Conservation (phyloP, 1,140 invertebrate species). For the Diorhabda carinulata region DNA sequence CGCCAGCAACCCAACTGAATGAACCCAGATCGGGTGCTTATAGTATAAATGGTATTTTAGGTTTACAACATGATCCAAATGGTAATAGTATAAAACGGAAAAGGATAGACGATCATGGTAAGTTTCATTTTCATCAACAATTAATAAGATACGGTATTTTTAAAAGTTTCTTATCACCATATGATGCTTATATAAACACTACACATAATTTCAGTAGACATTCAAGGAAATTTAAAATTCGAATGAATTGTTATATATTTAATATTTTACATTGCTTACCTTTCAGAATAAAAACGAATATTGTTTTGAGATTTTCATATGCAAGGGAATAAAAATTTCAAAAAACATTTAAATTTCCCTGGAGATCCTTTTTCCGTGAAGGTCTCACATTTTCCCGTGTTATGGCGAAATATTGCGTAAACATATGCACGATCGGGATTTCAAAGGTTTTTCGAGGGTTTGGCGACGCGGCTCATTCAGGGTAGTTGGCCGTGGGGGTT, state of each 20-base stretch:
- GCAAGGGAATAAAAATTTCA: not conserved
- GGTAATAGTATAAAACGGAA: constrained; percentile 70
- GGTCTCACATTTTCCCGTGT: constrained; percentile 1
- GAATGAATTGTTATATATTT: too few species aligned
- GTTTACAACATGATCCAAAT: constrained; percentile 75
- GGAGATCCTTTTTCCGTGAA: not conserved
- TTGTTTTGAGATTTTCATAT: not conserved
- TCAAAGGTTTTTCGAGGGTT: constrained; percentile 6
- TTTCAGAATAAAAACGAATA: too few species aligned
- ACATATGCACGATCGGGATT: constrained; percentile 20
- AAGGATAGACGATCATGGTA: constrained; percentile 63
- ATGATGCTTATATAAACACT: too few species aligned
- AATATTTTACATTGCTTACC: too few species aligned
- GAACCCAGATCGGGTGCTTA: constrained; percentile 67
- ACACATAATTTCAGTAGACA: too few species aligned
- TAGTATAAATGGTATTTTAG: constrained; percentile 93
- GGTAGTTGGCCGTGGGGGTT: constrained; percentile 36
- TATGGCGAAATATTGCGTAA: constrained; percentile 12
- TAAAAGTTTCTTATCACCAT: too few species aligned
- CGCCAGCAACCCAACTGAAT: constrained; percentile 53
- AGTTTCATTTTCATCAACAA: constrained; percentile 37
- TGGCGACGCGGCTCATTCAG: constrained; percentile 30
- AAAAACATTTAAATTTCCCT: constrained; percentile 1
- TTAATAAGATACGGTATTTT: not conserved
- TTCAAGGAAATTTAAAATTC: too few species aligned